Base-by-base conservation (phyloP, 2,113 vertebrate genomes). In the Semnornis frantzii region DNA sequence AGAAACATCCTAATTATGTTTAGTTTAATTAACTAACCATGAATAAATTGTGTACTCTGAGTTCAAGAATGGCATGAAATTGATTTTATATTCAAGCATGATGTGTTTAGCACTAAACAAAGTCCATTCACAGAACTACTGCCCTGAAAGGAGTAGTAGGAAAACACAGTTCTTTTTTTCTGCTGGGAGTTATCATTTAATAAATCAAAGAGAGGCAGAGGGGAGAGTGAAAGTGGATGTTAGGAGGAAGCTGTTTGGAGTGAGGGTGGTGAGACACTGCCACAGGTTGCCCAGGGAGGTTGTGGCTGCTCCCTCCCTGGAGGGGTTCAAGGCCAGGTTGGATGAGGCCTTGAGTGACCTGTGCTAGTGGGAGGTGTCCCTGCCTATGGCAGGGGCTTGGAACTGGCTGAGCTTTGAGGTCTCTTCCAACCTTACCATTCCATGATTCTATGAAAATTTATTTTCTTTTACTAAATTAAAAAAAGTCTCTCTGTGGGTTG, bases 1-100 rank as follows among this genome's bases (percentile, higher is more conserved):
- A 92, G 82, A 92, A 92, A 48, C 33, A 63, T 78, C 30, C 16
- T 89, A 89, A 95, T 94, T 87, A 65, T 85, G 63, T 46, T 94
- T 90, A 52, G 25, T 85, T 87, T 95, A 63, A 92, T 92, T 97
- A 87, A 93, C 6, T 85, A 87, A 77, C n/a, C 5, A 24, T 89
- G 80, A 94, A 93, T 93, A 90, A 90, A 85, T 93, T 70, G 42
- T 8, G 79, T 59, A 85, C 58, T 90, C 44, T 78, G 52, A 76
- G 33, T 87, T 85, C 87, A 92, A 87, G 37, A 50, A 76, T 50
- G 31, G 28, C 27, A 89, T 82, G 27, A 95, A 92, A 73, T 90
- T 85, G 5, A 79, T 91, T 89, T 81, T 69, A 31, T 73, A 69
- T 71, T 87, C 60, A 37, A 44, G 15, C 33, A 72, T 2, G 2